A percentile compares a stretch with the other conserved stretches of the same genome.
Conservation (phyloP, 2,888 invertebrate genomes). For the Morinoia aosen region DNA sequence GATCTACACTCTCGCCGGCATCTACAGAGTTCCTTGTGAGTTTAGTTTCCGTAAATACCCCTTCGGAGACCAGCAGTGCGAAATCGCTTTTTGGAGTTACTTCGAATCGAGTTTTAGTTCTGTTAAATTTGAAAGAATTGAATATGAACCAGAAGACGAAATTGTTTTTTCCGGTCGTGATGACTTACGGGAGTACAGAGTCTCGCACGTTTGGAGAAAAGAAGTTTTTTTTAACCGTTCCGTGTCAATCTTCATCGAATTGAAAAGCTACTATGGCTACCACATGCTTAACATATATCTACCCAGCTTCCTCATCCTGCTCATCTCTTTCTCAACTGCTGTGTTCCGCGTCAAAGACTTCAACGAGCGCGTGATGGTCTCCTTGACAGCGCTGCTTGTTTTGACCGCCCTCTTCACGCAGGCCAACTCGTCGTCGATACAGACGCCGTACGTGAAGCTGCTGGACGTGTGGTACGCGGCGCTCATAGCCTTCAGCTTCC, state of each 20-base stretch:
- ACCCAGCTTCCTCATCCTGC: conserved; percentile 16
- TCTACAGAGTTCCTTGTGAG: not conserved
- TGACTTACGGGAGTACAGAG: not conserved
- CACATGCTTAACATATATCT: conserved; percentile 5
- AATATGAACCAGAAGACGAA: not conserved
- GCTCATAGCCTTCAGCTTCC: conserved; percentile 13
- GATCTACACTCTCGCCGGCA: not conserved
- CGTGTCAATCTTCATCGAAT: not conserved
- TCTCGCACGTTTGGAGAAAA: not conserved
- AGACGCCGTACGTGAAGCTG: conserved; percentile 23
- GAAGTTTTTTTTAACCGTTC: not conserved
- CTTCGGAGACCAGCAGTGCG: conserved; percentile 28
- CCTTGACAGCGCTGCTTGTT: not conserved
- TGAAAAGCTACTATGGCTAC: not conserved
- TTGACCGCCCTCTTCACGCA: conserved; percentile 35
- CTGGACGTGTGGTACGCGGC: conserved; percentile 43
- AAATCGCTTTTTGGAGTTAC: not conserved
- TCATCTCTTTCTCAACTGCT: conserved; percentile 18
- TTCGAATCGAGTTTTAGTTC: not conserved
- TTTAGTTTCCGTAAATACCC: conserved; percentile 9
- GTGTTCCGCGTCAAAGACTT: conserved; percentile 14
- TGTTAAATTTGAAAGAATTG: not conserved
- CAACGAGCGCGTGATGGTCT: conserved; percentile 35
- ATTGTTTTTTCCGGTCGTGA: not conserved
- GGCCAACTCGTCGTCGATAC: conserved; percentile 19